phyloP scores from a whole-genome alignment of 1,140 invertebrate genomes.

The Drosophila gunungcola region DNA sequence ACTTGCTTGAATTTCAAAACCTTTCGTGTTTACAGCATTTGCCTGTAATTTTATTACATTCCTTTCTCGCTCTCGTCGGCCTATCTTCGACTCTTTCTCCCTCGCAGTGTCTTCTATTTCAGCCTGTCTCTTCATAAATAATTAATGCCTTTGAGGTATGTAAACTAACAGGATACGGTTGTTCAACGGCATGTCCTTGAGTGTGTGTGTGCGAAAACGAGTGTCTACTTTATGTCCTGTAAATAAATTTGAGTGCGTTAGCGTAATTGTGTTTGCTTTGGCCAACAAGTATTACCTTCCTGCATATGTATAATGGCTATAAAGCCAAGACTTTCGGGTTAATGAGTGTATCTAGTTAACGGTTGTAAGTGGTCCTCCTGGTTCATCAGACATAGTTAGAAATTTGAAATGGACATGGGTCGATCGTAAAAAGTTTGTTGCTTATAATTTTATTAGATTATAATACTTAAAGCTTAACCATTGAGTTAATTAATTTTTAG shows the following conservation, averaged over 20 bases:
- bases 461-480: neutral
- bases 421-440: constrained; percentile 16
- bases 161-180: constrained; percentile 53
- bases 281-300: constrained; percentile 34
- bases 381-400: constrained; percentile 20
- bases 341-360: constrained; percentile 47
- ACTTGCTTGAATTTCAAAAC: constrained; percentile 71
- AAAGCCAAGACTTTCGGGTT: constrained; percentile 49
- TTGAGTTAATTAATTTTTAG: constrained; percentile 10
- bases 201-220: constrained; percentile 37
- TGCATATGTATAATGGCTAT: constrained; percentile 38
- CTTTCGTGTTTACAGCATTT: constrained; percentile 60
- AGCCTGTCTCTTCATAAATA: constrained; percentile 70
- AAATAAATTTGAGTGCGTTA: constrained; percentile 64
- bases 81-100: neutral
- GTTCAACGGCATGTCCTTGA: constrained; percentile 20
- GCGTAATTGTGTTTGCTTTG: constrained; percentile 65
- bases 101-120: neutral
- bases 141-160: constrained; percentile 71
- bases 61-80: constrained; percentile 14
- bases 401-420: constrained; percentile 16
- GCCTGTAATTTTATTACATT: constrained; percentile 74
- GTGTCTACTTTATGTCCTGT: constrained; percentile 66
- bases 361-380: constrained; percentile 30
- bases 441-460: constrained; percentile 25